Conservation (phyloP, 2,113 vertebrate genomes). For the Myiopsitta monachus region DNA sequence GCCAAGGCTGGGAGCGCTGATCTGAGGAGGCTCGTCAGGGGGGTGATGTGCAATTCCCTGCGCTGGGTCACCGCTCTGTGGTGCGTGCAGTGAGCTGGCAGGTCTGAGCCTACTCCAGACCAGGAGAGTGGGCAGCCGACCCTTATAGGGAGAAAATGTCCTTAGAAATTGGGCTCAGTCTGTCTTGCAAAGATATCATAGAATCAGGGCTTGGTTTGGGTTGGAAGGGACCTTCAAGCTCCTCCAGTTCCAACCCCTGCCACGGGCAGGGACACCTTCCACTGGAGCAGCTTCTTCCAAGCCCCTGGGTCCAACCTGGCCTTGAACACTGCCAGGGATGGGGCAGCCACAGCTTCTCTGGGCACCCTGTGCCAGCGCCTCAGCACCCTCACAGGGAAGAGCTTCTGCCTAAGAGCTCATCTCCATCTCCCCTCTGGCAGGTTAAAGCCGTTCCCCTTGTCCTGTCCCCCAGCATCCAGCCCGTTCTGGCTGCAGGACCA, state of each 20-base stretch:
- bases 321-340: too few relatives aligned
- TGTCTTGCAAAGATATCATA: background rate
- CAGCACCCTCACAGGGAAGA: background rate
- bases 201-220: background rate
- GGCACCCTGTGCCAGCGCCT: too few relatives aligned
- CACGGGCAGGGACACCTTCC: background rate
- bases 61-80: background rate
- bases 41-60: background rate
- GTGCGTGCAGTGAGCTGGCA: background rate
- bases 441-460: background rate
- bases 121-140: background rate
- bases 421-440: background rate
- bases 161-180: background rate
- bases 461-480: background rate
- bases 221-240: background rate
- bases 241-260: background rate
- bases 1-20: background rate
- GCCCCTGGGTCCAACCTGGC: too few relatives aligned
- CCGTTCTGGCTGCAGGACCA: background rate
- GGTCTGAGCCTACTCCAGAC: background rate
- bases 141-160: rapidly evolving
- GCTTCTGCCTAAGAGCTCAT: background rate
- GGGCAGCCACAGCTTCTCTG: too few relatives aligned
- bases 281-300: background rate
- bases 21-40: background rate